Evolutionary conservation across 1,140 invertebrate species (phyloP), one percentile per base, ranked within the genome.

Genomic region (Whitmania pigra): DNA sequence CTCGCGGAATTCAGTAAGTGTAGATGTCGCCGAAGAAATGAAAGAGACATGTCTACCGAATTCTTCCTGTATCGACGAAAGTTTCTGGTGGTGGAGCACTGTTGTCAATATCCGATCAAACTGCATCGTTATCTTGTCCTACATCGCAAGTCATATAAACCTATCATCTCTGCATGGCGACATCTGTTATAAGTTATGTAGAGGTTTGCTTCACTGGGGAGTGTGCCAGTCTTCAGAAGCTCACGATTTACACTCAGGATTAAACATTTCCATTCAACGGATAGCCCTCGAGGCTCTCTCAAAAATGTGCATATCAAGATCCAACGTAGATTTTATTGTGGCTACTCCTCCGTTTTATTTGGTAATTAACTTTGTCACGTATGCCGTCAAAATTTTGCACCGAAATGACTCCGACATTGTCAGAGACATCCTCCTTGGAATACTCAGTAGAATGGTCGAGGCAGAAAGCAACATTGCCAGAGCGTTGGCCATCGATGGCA

Each of bases 231-330:
- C 69, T 7, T 40, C 69, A 7, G 69, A 70, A 31, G 69, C 69
- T n/a, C 29, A 25, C 17, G 69, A 70, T n/a, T 53, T 53, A 53
- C n/a, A 49, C n/a, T 53, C 43, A 22, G 69, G 69, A 20, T 70
- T 49, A 20, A 49, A 36, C 49, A 36, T 70, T 25, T 70, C 69
- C 27, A 27, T 70, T 25, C n/a, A 49, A 36, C n/a, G 22, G 11
- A 36, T 70, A n/a, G 69, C 53, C n/a, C 53, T 70, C 43, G 69
- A 70, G 49, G 53, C 69, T 22, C 40, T 70, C 53, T 70, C 31
- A 11, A 70, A 70, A 53, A 25, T 70, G 29, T 70, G 69, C 49
- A 53, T 70, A 18, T 25, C 49, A 18, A 53, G 53, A 49, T n/a
- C 40, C 13, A 70, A 70, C 18, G 53, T 54, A 18, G 53, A 70